A percentile compares a stretch with the other conserved stretches of the same genome.
Evolutionary conservation across 2,113 vertebrate species (phyloP).

Genomic region (Chinchilla lanigera): DNA sequence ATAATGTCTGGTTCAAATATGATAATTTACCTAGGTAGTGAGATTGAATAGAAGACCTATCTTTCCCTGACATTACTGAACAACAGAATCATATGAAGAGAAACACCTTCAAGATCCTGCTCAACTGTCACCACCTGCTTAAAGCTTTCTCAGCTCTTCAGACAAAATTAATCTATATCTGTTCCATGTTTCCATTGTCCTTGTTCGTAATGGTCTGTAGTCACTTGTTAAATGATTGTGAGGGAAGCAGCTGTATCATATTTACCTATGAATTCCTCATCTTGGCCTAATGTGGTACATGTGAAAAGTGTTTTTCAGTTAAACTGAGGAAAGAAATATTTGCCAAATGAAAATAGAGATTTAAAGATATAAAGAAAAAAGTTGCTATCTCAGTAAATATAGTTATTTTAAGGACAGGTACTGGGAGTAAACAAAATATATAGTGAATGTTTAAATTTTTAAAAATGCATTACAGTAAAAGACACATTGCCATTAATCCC

Average conservation of each 20-base stretch:
- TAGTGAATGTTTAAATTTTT: background rate
- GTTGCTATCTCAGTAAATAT: background rate
- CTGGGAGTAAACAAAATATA: background rate
- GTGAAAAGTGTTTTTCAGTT: background rate
- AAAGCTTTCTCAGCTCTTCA: background rate
- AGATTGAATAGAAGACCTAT: background rate
- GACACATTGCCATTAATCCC: background rate
- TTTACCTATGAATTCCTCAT: conserved; percentile 19
- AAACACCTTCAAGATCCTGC: background rate
- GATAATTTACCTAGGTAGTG: background rate
- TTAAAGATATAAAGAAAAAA: conserved; percentile 3
- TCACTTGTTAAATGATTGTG: conserved; percentile 47
- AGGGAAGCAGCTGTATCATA: background rate
- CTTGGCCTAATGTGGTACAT: background rate
- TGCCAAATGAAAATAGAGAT: background rate
- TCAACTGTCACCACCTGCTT: background rate
- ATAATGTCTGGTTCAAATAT: background rate
- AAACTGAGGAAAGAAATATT: background rate
- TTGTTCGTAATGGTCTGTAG: background rate
- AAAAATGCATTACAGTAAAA: background rate
- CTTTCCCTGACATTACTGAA: background rate
- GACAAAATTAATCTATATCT: background rate
- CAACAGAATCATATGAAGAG: background rate
- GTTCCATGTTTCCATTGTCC: conserved; percentile 29
- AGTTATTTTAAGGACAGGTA: background rate